Percentiles rank a stretch among this genome's conserved stretches.
Evolutionary conservation across 1,140 invertebrate genomes (phyloP).

Genomic region (Argopecten irradians): DNA sequence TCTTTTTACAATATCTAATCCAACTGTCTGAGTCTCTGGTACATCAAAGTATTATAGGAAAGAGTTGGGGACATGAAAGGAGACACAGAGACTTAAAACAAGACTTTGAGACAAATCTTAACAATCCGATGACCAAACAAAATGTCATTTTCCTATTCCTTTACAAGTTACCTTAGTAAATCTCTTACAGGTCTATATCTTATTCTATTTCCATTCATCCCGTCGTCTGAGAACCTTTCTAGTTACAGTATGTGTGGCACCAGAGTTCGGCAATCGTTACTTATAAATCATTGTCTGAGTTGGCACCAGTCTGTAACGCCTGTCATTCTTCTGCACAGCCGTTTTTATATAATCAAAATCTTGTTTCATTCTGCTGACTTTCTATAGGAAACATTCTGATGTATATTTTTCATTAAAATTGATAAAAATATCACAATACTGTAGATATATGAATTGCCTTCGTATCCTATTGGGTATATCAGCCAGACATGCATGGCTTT

Average conservation of each 20-base stretch:
- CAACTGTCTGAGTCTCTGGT: too few species aligned
- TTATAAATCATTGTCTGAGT: not conserved
- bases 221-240: not conserved
- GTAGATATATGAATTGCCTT: not conserved
- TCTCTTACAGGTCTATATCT: not conserved
- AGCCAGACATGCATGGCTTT: not conserved
- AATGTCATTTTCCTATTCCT: conserved; percentile 6
- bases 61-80: too few species aligned
- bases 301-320: not conserved
- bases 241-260: not conserved
- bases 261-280: not conserved
- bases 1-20: too few species aligned
- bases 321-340: not conserved
- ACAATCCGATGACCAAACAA: not conserved
- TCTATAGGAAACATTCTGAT: not conserved
- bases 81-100: too few species aligned
- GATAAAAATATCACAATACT: not conserved
- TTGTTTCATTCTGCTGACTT: not conserved
- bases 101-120: too few species aligned
- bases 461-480: not conserved
- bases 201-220: not conserved
- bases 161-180: not conserved
- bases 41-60: too few species aligned
- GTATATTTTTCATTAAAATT: conserved; percentile 16
- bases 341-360: not conserved